Evolutionary conservation across 1,140 invertebrate genomes (phyloP), one percentile per base, ranked within the genome.

Genomic region (Brachionus sp.): DNA sequence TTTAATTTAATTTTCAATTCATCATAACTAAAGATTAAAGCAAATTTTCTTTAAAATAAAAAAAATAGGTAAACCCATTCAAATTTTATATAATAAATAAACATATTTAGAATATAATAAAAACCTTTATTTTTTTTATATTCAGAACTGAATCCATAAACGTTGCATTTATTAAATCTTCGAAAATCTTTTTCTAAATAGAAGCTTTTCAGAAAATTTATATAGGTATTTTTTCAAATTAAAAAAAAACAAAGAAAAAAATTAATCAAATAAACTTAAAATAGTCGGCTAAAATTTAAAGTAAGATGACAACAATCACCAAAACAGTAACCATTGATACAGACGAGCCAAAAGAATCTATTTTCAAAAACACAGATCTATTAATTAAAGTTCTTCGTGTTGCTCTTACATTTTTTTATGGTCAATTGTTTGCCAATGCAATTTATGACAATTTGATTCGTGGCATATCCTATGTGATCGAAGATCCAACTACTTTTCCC

Each of bases 391-490:
- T 6, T 5, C 25, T 75, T 46, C 70, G 70, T 12, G 23, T 75
- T 12, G 70, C 70, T 12, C 25, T 75, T 1, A 80, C 77, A 39
- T 66, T 80, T 80, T 80, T 80, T 62, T 80, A 80, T 80, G 77
- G 77, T 33, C 46, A 62, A 57, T 29, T 80, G 23, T 66, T 80
- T 62, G 77, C 77, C 16, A 80, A 80, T 37, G 77, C 77, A 29
- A 80, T 80, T 44, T 80, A 62, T 62, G 77, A 80, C 23, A 80
- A 80, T 44, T 62, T 80, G 42, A 80, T 80, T 1, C 16, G 77
- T 29, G 77, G 77, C 10, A 16, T 80, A 39, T 53, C 77, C 0
- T 57, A 80, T 44, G 35, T 33, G 9, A 37, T 80, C n/a, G 77
- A 62, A 25, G 33, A 62, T 23, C 33, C 50, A 80, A 80, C 50